Base-by-base conservation (phyloP, 35 echinoderm and acorn worm species). In the Antedon bifida region DNA sequence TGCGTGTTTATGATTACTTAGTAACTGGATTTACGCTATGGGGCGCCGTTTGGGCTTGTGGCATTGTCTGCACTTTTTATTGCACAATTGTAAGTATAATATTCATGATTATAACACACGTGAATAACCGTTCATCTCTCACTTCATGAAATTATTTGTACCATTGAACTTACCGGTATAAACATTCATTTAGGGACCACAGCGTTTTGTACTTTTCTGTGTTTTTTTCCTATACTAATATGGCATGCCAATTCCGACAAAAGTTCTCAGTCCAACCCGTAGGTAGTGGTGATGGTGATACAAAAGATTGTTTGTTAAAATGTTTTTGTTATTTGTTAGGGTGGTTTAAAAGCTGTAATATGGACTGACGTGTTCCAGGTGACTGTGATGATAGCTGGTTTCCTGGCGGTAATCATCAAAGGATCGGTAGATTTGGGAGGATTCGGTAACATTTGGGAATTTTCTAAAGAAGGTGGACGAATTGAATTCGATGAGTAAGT, bases 341-440 rank as follows among this genome's bases (percentile, higher is more conserved):
- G 90, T 38, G 90, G 90, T 11, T 84, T 91, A 44, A 91, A 91
- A 46, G 90, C 90, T 0, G 90, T 91, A 26, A 36, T 91, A 23
- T 91, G 90, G 90, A 91, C 90, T 13, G 90, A 91, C 33, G 82
- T 84, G 0, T 87, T 91, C 26, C 90, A 91, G 76, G 77, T 87
- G 30, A 74, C 30, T 30, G 82, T 91, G 34, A 91, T 91, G 90
- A 79, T 87, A 39, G 85, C 82, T 23, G 90, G 90, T 3, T 84
- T 91, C 29, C 29, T 88, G 9, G 75, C 86, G 17, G 56, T 91
- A 30, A 91, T 91, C 30, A 88, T 91, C 23, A 78, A 78, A 44
- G 90, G 90, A 3, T 74, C 81, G 23, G 39, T 81, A 0, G 38
- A 79, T 17, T 30, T 81, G 0, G 85, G 82, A 36, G 90, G 90